Percentiles rank a stretch among this genome's conserved stretches.
Conservation (phyloP, 1,140 invertebrate genomes). For the Drosophila baimaii region DNA sequence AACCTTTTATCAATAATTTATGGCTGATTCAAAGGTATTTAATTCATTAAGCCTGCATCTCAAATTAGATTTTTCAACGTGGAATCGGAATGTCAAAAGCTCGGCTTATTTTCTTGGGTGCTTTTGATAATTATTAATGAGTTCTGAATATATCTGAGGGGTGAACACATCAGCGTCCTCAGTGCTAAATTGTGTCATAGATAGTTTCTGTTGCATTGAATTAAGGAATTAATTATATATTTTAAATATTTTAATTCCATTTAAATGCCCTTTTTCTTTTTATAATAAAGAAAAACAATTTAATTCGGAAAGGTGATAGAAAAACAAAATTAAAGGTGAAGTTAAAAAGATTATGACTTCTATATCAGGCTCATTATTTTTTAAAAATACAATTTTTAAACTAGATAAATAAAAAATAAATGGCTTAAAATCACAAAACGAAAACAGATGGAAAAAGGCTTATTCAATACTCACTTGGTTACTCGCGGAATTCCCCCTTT, state of each 20-base stretch:
- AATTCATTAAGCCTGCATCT: background rate
- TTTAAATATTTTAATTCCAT: too few relatives aligned
- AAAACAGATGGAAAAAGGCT: too few relatives aligned
- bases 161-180: background rate
- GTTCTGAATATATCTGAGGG: background rate
- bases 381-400: too few relatives aligned
- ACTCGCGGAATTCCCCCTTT: too few relatives aligned
- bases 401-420: too few relatives aligned
- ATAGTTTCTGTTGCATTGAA: background rate
- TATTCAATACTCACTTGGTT: too few relatives aligned
- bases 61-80: background rate
- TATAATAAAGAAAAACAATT: too few relatives aligned
- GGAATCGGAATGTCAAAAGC: background rate
- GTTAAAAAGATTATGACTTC: too few relatives aligned
- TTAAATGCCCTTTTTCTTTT: background rate
- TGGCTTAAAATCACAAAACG: too few relatives aligned
- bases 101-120: background rate
- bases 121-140: background rate
- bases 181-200: background rate
- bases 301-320: too few relatives aligned
- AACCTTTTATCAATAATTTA: conserved; percentile 4
- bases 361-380: too few relatives aligned
- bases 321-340: too few relatives aligned
- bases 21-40: background rate
- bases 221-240: background rate